Conservation (phyloP, 1,140 invertebrate species). For the Scaptomyza montana region DNA sequence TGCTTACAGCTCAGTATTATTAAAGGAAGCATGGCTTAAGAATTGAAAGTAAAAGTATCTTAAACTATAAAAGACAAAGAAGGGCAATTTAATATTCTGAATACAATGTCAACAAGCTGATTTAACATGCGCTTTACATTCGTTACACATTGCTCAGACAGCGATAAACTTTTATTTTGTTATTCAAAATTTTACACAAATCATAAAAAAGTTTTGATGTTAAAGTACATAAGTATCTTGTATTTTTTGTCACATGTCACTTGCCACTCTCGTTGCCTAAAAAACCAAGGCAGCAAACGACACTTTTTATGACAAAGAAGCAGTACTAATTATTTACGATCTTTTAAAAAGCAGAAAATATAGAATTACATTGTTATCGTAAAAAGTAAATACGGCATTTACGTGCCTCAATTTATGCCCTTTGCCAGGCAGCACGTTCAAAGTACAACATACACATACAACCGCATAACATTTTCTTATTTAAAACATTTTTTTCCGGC, state of each 20-base stretch:
- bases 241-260: conserved; percentile 21
- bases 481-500: conserved; percentile 40
- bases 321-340: conserved; percentile 75
- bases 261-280: conserved; percentile 2
- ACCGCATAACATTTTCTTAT: conserved; percentile 54
- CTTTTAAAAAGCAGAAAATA: conserved; percentile 1
- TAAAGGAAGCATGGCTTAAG: not conserved
- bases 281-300: not conserved
- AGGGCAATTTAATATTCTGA: conserved; percentile 7
- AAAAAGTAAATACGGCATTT: conserved; percentile 65
- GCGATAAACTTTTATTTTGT: conserved; percentile 51
- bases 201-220: conserved; percentile 42
- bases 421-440: not conserved
- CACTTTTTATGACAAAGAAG: conserved; percentile 31
- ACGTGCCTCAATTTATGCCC: conserved; percentile 52
- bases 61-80: not conserved
- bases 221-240: conserved; percentile 8
- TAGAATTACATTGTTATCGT: conserved; percentile 62
- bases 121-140: not conserved
- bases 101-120: conserved; percentile 1
- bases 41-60: conserved; percentile 22
- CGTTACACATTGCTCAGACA: not conserved
- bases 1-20: conserved; percentile 25
- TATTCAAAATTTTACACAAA: conserved; percentile 50
- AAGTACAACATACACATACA: conserved; percentile 14